Evolutionary conservation across 2,797 vertebrate genomes (phyloP).

Genomic region (Aeoliscus strigatus): DNA sequence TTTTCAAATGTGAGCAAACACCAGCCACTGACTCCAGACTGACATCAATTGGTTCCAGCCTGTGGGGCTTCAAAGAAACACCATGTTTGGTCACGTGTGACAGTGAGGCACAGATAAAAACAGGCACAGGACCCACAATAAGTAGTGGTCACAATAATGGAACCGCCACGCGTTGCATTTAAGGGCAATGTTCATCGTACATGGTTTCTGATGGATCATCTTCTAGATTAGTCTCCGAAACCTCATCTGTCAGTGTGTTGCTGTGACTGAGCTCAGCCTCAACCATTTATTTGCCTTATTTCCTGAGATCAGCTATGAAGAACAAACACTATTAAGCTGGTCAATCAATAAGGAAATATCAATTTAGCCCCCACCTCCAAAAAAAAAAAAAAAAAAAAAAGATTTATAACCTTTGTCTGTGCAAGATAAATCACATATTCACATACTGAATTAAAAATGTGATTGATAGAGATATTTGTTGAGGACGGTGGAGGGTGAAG

Average conservation of each 20-base stretch:
- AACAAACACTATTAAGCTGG: slow-evolving; percentile 81
- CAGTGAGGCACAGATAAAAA: slow-evolving; percentile 46
- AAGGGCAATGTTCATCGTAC: slow-evolving; percentile 3
- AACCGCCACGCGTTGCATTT: no score
- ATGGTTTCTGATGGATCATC: slow-evolving; percentile 16
- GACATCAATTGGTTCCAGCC: slow-evolving; percentile 29
- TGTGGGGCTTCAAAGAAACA: slow-evolving; percentile 37
- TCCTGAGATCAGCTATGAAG: slow-evolving; percentile 81
- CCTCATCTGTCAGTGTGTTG: slow-evolving; percentile 37
- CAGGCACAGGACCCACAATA: slow-evolving; percentile 30
- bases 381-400: slow-evolving; percentile 65
- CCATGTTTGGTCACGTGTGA: slow-evolving; percentile 32
- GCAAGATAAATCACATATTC: slow-evolving; percentile 82
- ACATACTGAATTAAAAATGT: slow-evolving; percentile 80
- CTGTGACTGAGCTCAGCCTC: slow-evolving; percentile 64
- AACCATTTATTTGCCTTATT: slow-evolving; percentile 78
- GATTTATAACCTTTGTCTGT: slow-evolving; percentile 75
- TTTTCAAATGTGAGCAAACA: slow-evolving; percentile 70
- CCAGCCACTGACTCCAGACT: slow-evolving; percentile 45
- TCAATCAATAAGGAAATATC: slow-evolving; percentile 80
- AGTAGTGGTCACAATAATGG: slow-evolving; percentile 25
- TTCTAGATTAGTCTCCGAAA: no score
- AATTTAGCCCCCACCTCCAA: slow-evolving; percentile 52
- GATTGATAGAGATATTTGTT: slow-evolving; percentile 74
- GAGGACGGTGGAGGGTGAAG: slow-evolving; percentile 47